Evolutionary conservation across 2,888 invertebrate genomes (phyloP).

Genomic region (Ferdinandea cuprea): DNA sequence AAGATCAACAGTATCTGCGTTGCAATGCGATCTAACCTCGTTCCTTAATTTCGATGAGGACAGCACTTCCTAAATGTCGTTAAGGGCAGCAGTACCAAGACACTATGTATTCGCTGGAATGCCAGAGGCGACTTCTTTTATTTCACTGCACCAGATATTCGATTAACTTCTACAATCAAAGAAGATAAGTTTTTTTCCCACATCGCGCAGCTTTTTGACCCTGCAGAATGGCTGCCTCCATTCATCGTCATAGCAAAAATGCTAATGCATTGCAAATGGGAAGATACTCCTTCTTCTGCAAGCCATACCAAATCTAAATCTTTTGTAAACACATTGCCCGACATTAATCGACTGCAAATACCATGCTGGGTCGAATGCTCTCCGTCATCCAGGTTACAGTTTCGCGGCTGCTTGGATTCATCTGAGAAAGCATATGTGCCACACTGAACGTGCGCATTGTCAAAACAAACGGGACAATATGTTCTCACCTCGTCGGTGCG

Average conservation of each 20-base stretch:
- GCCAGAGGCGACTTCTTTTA: neutral
- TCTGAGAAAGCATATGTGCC: slow-evolving; percentile 48
- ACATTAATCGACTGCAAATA: slow-evolving; percentile 2
- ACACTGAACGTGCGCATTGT: slow-evolving; percentile 15
- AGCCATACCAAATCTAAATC: too few relatives aligned
- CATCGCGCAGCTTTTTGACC: too few relatives aligned
- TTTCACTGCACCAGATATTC: too few relatives aligned
- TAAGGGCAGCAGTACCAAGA: neutral
- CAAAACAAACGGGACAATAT: neutral
- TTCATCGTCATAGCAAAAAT: too few relatives aligned
- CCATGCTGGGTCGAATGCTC: slow-evolving; percentile 31
- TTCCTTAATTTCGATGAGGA: too few relatives aligned
- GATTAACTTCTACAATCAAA: too few relatives aligned
- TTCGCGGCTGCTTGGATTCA: slow-evolving; percentile 43
- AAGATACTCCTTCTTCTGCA: too few relatives aligned
- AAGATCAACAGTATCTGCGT: too few relatives aligned
- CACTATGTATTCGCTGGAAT: neutral
- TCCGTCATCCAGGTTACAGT: neutral
- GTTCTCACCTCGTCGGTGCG: neutral
- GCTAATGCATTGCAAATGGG: too few relatives aligned
- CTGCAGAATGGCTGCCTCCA: too few relatives aligned
- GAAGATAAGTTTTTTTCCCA: too few relatives aligned
- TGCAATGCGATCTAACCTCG: too few relatives aligned
- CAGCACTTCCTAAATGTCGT: neutral
- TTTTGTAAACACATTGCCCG: neutral